phyloP scores from a whole-genome alignment of 2,797 vertebrate species.

The Remorina albescens region DNA sequence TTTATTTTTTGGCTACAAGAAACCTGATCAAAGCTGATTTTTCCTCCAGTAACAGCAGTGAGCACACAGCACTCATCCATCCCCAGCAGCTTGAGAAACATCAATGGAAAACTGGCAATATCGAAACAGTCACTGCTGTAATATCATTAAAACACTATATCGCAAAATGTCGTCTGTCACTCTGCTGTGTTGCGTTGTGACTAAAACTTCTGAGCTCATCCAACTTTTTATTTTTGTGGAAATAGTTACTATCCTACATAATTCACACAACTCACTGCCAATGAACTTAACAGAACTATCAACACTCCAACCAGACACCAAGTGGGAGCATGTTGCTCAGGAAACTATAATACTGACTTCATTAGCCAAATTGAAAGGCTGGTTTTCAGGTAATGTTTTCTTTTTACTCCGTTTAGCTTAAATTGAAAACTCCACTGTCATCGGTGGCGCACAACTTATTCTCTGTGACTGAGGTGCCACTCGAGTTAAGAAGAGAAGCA shows the following conservation, averaged over 20 bases:
- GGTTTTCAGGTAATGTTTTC: not conserved
- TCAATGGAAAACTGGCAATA: not conserved
- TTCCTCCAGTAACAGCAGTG: not conserved
- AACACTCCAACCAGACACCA: not conserved
- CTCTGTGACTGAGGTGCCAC: no score
- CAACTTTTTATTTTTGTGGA: not conserved
- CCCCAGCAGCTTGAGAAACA: not conserved
- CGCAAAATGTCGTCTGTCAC: not conserved
- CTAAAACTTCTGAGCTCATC: no score
- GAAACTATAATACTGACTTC: not conserved
- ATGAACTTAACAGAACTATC: not conserved
- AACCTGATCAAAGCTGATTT: not conserved
- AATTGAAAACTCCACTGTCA: no score
- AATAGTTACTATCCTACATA: not conserved
- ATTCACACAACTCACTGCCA: not conserved
- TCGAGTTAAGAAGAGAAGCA: not conserved
- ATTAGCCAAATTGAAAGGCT: not conserved
- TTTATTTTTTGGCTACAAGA: constrained; percentile 14
- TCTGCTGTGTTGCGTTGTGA: no score
- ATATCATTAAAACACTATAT: not conserved
- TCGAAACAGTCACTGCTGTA: not conserved
- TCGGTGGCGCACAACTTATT: no score
- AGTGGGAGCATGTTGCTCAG: not conserved
- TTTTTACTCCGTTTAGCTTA: not conserved
- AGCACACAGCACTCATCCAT: not conserved